Percentiles rank a stretch among this genome's conserved stretches.
These are phyloP conservation scores for Amorpha juglandis DNA, from an alignment of 2,888 invertebrate genomes.

Conservation along the genomic window DNA sequence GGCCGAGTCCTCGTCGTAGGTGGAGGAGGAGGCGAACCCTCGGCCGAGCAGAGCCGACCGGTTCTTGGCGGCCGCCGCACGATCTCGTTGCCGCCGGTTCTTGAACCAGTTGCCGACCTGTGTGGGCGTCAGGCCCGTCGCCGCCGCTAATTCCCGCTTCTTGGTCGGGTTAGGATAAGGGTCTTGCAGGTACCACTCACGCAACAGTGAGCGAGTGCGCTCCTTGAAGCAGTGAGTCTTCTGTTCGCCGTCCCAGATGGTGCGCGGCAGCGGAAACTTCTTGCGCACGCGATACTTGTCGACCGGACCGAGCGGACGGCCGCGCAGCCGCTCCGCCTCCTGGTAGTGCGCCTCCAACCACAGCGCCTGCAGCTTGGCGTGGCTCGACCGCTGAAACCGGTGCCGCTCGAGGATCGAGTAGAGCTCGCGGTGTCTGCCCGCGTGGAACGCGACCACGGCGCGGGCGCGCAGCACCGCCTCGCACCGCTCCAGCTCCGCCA, in stretches of 20 bases:
- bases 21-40: constrained; percentile 80
- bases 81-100: constrained; percentile 97
- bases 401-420: constrained; percentile 97
- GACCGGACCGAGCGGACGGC: constrained; percentile 93
- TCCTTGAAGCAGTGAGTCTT: constrained; percentile 99
- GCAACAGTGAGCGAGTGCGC: constrained; percentile 94
- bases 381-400: constrained; percentile 97
- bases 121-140: constrained; percentile 97
- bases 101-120: constrained; percentile 99
- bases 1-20: constrained; percentile 80
- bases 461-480: constrained; percentile 99
- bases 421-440: constrained; percentile 97
- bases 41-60: constrained; percentile 88
- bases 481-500: constrained; percentile 97
- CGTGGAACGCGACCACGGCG: constrained; percentile 98
- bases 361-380: constrained; percentile 96
- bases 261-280: constrained; percentile 98
- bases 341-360: constrained; percentile 99
- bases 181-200: constrained; percentile 99
- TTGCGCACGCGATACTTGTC: constrained; percentile 94
- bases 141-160: constrained; percentile 97
- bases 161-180: constrained; percentile 99
- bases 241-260: constrained; percentile 99
- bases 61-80: constrained; percentile 98
- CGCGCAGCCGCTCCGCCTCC: constrained; percentile 97